Evolutionary conservation across 2,113 vertebrate genomes (phyloP), one percentile per base, ranked within the genome.

Genomic region (Natator depressus): DNA sequence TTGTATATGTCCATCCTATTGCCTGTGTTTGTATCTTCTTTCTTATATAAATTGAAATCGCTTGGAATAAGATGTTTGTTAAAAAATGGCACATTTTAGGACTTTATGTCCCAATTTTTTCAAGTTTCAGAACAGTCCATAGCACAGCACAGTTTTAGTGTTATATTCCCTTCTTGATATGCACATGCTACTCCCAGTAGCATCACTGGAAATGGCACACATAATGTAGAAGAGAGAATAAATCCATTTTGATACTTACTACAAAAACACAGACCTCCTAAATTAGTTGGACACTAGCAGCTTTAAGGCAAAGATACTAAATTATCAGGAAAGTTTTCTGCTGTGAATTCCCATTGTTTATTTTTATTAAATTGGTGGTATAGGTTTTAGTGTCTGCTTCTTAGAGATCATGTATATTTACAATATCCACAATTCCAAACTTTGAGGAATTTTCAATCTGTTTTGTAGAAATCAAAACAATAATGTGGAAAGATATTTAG

Each of bases 161-260:
- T 10, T 13, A 38, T 89, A 81, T 80, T 88, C n/a, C 49, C 62
- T 72, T 89, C 54, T 90, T 93, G 82, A 91, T 86, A 88, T 90
- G 85, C 78, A 35, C 47, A 59, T 89, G 51, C 4, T 89, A 92
- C n/a, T 82, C 9, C 78, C 82, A 47, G 59, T 86, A 96, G 7
- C 54, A 76, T 82, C 46, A 82, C n/a, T 94, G 24, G 55, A 46
- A 91, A 42, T 76, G 93, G 47, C 25, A 59, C 59, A 80, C 38
- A 59, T 27, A 47, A 84, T 69, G 12, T 55, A 42, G 11, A 62
- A 35, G 17, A 93, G 12, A 91, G 46, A 87, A 90, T 87, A 89
- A 88, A 69, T 79, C 11, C 42, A 14, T 72, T 54, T 51, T 27
- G 59, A 12, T 78, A 42, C 31, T 65, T 72, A 31, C 42, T 72